A percentile compares a stretch with the other conserved stretches of the same genome.
Conservation (phyloP, 2,888 invertebrate genomes). For the Pyrocoelia pectoralis region DNA sequence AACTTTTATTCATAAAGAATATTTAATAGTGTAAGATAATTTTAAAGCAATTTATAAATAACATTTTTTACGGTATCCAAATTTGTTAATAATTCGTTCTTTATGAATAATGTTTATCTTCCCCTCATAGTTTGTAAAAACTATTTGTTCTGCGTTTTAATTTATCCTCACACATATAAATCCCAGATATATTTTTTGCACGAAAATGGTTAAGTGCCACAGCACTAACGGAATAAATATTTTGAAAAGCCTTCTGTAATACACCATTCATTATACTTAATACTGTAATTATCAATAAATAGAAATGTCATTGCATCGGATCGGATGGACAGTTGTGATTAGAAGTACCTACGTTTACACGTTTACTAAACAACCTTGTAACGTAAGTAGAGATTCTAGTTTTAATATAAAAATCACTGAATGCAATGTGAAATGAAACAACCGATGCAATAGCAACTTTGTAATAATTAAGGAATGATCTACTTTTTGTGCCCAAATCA, state of each 20-base stretch:
- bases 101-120: constrained; percentile 30
- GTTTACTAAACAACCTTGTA: neutral
- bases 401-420: constrained; percentile 7
- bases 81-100: constrained; percentile 34
- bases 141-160: constrained; percentile 13
- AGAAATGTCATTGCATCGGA: constrained; percentile 40
- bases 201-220: constrained; percentile 24
- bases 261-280: constrained; percentile 36
- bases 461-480: constrained; percentile 19
- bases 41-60: constrained; percentile 46
- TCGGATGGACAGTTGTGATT: constrained; percentile 16
- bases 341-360: constrained; percentile 11
- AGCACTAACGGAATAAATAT: constrained; percentile 26
- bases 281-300: constrained; percentile 31
- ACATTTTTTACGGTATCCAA: constrained; percentile 45
- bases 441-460: constrained; percentile 26
- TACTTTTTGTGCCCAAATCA: constrained; percentile 30
- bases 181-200: constrained; percentile 22
- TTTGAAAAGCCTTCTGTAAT: constrained; percentile 39
- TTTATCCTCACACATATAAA: constrained; percentile 17
- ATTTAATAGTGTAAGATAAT: constrained; percentile 38
- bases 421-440: constrained; percentile 9
- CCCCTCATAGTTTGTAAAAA: constrained; percentile 16
- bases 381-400: neutral
- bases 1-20: constrained; percentile 35